Evolutionary conservation across 2,888 invertebrate genomes (phyloP).

Genomic region (Alloplasta piceator): DNA sequence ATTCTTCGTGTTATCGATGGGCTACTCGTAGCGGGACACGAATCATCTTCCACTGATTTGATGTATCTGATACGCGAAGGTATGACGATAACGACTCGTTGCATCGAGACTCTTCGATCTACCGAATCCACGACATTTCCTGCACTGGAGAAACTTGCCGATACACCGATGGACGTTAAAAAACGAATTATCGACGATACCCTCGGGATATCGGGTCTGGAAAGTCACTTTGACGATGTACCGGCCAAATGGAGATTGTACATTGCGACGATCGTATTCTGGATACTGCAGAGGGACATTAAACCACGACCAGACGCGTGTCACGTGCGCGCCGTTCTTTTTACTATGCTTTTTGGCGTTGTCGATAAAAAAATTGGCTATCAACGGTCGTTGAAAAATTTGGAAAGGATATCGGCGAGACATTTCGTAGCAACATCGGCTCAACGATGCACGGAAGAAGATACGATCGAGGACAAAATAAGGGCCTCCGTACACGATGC

Average conservation of each 20-base stretch:
- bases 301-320: constrained; percentile 80
- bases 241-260: constrained; percentile 86
- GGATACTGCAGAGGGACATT: constrained; percentile 83
- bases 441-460: constrained; percentile 28
- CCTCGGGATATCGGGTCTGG: constrained; percentile 82
- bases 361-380: constrained; percentile 86
- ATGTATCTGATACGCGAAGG: constrained; percentile 23
- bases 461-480: too few relatives aligned
- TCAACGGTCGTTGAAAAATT: constrained; percentile 82
- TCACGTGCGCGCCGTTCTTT: constrained; percentile 86
- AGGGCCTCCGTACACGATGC: constrained; percentile 80
- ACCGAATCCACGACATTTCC: constrained; percentile 73
- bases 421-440: too few relatives aligned
- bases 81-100: constrained; percentile 10
- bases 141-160: constrained; percentile 77
- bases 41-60: constrained; percentile 10
- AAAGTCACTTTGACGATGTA: constrained; percentile 82
- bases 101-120: constrained; percentile 8
- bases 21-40: constrained; percentile 19
- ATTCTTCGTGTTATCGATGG: constrained; percentile 78
- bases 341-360: constrained; percentile 85
- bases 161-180: constrained; percentile 71
- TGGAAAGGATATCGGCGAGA: background rate
- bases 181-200: constrained; percentile 84
- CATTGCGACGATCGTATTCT: constrained; percentile 86